Percentiles rank a stretch among this genome's conserved stretches.
phyloP scores from a whole-genome alignment of 1,140 invertebrate genomes.

The Drosophila fuyamai region DNA sequence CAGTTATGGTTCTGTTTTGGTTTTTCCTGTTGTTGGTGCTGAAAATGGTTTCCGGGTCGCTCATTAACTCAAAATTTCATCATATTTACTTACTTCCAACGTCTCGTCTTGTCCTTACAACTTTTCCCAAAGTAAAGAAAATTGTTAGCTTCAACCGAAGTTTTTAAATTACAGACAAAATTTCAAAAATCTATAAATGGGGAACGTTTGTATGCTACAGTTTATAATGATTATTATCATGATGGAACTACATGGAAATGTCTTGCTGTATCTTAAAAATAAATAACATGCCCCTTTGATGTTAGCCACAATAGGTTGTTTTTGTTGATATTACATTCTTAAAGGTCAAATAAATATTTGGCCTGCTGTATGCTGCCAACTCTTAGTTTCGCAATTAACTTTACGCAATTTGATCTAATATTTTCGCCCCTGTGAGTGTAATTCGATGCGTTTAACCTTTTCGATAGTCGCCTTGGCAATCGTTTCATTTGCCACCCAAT shows the following conservation, averaged over 20 bases:
- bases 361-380: too few relatives aligned
- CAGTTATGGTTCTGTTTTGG: slow-evolving; percentile 37
- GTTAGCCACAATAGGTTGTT: too few relatives aligned
- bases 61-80: slow-evolving; percentile 74
- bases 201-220: too few relatives aligned
- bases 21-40: slow-evolving; percentile 38
- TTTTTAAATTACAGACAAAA: neutral
- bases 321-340: too few relatives aligned
- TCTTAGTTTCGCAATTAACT: slow-evolving; percentile 64
- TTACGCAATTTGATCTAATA: slow-evolving; percentile 11
- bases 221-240: too few relatives aligned
- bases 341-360: too few relatives aligned
- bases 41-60: slow-evolving; percentile 68
- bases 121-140: neutral
- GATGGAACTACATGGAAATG: too few relatives aligned
- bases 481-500: neutral
- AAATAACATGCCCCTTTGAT: too few relatives aligned
- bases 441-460: slow-evolving; percentile 65
- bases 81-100: slow-evolving; percentile 59
- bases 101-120: neutral
- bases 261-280: too few relatives aligned
- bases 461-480: slow-evolving; percentile 55
- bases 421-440: slow-evolving; percentile 14
- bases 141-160: neutral
- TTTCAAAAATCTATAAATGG: too few relatives aligned